Conservation (phyloP, 2,113 vertebrate genomes). For the Bungarus multicinctus region DNA sequence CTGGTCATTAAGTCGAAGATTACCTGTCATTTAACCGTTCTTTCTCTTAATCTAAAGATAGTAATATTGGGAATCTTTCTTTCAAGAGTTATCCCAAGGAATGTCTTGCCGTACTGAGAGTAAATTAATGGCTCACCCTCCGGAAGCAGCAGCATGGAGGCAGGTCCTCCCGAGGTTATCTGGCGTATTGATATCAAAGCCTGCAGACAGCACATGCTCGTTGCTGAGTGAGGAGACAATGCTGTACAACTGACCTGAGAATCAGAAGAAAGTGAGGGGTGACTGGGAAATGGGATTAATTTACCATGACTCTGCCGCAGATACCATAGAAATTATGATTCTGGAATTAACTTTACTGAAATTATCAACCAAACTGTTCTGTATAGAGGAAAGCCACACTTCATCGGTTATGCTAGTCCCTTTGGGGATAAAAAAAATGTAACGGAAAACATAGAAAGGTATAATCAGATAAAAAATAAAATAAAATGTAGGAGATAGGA, state of each 20-base stretch:
- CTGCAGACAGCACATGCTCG: constrained; percentile 80
- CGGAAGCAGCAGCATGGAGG: constrained; percentile 93
- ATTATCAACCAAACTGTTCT: not conserved
- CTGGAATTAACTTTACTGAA: not conserved
- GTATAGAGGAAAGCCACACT: not conserved
- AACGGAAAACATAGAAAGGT: not conserved
- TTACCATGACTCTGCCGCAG: not conserved
- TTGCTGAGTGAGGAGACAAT: constrained; percentile 89
- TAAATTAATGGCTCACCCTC: constrained; percentile 75
- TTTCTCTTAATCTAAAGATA: not conserved
- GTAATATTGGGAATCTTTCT: not conserved
- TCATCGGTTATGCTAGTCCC: not conserved
- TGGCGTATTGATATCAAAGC: constrained; percentile 87
- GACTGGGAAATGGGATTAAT: too few species aligned
- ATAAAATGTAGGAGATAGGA: not conserved
- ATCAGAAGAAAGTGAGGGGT: not conserved
- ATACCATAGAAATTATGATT: too few species aligned
- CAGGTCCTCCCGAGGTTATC: constrained; percentile 91
- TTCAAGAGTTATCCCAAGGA: not conserved
- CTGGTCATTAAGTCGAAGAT: not conserved
- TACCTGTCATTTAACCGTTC: not conserved
- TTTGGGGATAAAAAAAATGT: not conserved
- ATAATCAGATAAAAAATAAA: not conserved
- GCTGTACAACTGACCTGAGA: constrained; percentile 89
- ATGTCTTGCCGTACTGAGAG: not conserved